Evolutionary conservation across 2,888 invertebrate species (phyloP), one percentile per base, ranked within the genome.

Genomic region (Parnassius glacialis): DNA sequence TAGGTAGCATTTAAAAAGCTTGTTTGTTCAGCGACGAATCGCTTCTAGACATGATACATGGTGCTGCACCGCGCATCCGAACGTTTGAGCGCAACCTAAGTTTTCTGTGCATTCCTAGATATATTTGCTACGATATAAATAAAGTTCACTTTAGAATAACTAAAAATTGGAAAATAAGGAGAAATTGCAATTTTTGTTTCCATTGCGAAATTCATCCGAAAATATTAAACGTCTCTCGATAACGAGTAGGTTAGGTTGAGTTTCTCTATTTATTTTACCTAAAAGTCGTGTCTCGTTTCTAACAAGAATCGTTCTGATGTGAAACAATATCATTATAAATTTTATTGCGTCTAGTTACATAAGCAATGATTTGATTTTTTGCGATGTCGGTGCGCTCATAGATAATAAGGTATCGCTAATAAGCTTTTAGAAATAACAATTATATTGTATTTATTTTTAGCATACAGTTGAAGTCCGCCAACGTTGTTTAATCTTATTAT

Each of bases 1-100:
- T 90, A 87, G 87, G 87, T 87, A 90, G 89, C 91, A 89, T 91
- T 91, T 91, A 91, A 91, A 91, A 91, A 90, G 85, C 87, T 89
- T 91, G 90, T 91, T 90, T 91, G 87, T 85, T 85, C 81, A 84
- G 82, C 88, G 85, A 87, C 85, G 90, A 90, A 91, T 90, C 85
- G 90, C 79, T 84, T 80, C 76, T 85, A 85, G 90, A 81, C 90
- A 91, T 90, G 90, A 84, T 75, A 74, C 66, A 61, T 66, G 52
- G 25, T 58, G 67, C 70, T 75, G 71, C 72, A 73, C 59, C 76
- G 86, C 81, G 85, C 84, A 86, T 85, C 84, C 70, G 52, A 65
- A 54, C 52, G 60, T 59, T 54, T 43, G 34, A 59, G 16, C 54
- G 61, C 52, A 48, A 44, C 5, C 43, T 10, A 50, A 57, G 51